Base-by-base conservation (phyloP, 2,797 vertebrate genomes). In the Parauchenoglanis punctatus region DNA sequence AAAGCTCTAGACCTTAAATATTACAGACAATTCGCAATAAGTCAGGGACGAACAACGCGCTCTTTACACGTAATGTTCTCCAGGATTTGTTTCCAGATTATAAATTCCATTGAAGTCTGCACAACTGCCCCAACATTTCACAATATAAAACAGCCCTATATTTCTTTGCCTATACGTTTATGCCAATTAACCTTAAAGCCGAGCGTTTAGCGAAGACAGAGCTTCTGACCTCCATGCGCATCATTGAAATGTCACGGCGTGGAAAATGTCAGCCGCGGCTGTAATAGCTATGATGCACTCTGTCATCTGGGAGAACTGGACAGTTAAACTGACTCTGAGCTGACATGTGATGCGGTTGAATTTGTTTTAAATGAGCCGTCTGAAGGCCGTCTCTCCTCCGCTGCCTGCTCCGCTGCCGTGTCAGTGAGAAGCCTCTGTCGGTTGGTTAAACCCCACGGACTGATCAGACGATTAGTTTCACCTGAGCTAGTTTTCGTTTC, bases 221-320 rank as follows among this genome's bases (percentile, higher is more conserved):
- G 85, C 25, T 63, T 75, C 89, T 87, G 88, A 90, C 85, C 88
- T 83, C 56, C 28, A 23, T 35, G 52, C 17, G 54, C 72, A 65
- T 75, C 83, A 89, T 84, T 88, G 89, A 92, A 92, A 92, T 91
- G 91, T 91, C 90, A 91, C 81, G 85, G 84, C 88, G 86, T 65
- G 1, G 89, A 88, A 90, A 92, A 92, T 92, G 90, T 92, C 91
- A 92, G 67, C 68, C 52, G 65, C 25, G 81, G 75, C 87, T 44
- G 68, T 87, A 88, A 89, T 87, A 88, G 78, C 81, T 63, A 75
- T 83, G 67, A 90, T 86, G 85, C 90, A 88, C 83, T 88, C 88
- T 85, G 86, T 90, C 86, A 85, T 87, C 85, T 70, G 81, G 84
- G 85, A 84, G 89, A 91, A 86, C 86, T 67, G 84, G 82, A 76